These are phyloP conservation scores for Geophilus truncorum DNA, from an alignment of 2,888 invertebrate species.

Conservation along the genomic window DNA sequence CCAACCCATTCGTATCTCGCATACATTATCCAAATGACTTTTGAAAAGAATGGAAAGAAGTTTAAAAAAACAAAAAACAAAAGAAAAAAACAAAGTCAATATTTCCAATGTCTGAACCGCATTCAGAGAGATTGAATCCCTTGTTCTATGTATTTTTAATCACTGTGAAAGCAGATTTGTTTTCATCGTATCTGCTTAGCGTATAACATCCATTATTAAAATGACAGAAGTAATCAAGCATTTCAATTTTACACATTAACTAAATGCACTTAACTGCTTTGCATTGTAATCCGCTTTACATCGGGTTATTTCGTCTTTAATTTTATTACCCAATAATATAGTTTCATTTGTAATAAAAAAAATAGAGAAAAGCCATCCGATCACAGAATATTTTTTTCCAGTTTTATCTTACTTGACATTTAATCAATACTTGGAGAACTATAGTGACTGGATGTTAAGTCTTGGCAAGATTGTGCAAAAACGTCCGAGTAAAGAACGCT, in stretches of 20 bases:
- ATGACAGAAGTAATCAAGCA: background rate
- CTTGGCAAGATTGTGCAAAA: background rate
- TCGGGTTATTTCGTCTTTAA: background rate
- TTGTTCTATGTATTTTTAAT: background rate
- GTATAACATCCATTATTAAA: background rate
- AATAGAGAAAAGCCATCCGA: background rate
- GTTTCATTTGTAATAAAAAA: background rate
- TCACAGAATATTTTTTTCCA: background rate
- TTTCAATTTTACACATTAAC: too few species aligned
- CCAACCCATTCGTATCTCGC: background rate
- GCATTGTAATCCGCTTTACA: too few species aligned
- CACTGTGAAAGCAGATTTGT: background rate
- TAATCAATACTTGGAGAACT: background rate
- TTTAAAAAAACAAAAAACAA: too few species aligned
- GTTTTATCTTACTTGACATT: constrained; percentile 9
- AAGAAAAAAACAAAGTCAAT: background rate
- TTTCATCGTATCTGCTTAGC: background rate
- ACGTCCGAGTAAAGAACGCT: background rate
- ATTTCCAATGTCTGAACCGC: background rate
- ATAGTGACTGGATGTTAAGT: background rate
- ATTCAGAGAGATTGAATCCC: background rate
- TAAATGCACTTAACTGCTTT: too few species aligned
- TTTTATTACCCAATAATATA: background rate
- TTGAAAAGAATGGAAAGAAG: too few species aligned
- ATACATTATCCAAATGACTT: constrained; percentile 7